phyloP scores from a whole-genome alignment of 1,140 invertebrate genomes.

The Heliconius melpomene region DNA sequence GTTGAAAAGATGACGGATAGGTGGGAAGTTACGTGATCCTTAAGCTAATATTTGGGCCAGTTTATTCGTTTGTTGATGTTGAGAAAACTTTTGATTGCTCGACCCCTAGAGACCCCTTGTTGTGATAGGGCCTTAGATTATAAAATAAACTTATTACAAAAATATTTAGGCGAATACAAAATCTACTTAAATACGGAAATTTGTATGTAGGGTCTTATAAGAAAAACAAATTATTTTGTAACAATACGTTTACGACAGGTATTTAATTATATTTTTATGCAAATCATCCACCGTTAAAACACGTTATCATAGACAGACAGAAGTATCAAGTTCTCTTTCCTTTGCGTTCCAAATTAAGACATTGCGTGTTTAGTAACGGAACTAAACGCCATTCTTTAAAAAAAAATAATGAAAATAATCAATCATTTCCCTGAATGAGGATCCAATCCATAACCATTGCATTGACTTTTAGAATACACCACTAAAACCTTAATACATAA shows the following conservation, averaged over 20 bases:
- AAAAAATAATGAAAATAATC: too few species aligned
- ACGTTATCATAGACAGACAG: too few species aligned
- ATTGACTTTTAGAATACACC: too few species aligned
- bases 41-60: conserved; percentile 23
- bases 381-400: too few species aligned
- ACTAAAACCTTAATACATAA: not conserved
- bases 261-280: too few species aligned
- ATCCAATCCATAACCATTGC: too few species aligned
- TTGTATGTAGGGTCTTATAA: not conserved
- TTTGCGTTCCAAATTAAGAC: too few species aligned
- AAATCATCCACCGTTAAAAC: too few species aligned
- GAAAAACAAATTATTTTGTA: not conserved
- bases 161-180: not conserved
- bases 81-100: conserved; percentile 31
- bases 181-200: not conserved
- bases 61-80: conserved; percentile 29
- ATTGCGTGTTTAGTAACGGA: too few species aligned
- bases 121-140: conserved; percentile 5
- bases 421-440: too few species aligned
- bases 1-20: conserved; percentile 24
- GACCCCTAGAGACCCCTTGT: conserved; percentile 12
- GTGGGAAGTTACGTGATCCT: conserved; percentile 11
- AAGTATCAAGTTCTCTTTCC: too few species aligned
- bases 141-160: conserved; percentile 1
- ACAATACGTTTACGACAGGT: not conserved